Evolutionary conservation across 1,140 invertebrate genomes (phyloP).

Genomic region (Solen grandis): DNA sequence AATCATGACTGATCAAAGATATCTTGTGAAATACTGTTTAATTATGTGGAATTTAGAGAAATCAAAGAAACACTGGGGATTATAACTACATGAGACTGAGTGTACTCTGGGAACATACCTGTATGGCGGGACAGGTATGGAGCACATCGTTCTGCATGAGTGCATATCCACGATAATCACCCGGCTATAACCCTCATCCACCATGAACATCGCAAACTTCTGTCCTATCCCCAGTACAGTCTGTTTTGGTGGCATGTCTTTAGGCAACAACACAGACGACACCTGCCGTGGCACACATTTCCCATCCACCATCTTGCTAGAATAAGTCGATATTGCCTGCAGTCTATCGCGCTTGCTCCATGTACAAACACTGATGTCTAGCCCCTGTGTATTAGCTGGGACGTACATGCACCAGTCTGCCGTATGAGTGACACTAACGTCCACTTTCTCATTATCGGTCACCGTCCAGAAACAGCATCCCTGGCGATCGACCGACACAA

Average conservation of each 20-base stretch:
- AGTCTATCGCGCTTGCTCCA: constrained; percentile 36
- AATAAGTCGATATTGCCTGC: constrained; percentile 38
- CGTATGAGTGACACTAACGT: constrained; percentile 51
- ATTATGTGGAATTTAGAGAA: too few relatives aligned
- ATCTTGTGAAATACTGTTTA: too few relatives aligned
- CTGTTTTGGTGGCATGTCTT: constrained; percentile 38
- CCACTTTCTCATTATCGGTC: constrained; percentile 28
- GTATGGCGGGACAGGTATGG: constrained; percentile 46
- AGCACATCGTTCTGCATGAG: constrained; percentile 38
- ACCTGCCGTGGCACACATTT: constrained; percentile 47
- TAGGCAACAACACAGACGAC: constrained; percentile 16
- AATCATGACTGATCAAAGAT: too few relatives aligned
- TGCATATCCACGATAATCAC: constrained; percentile 44
- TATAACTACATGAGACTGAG: too few relatives aligned
- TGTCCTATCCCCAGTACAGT: constrained; percentile 47
- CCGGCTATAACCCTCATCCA: constrained; percentile 51
- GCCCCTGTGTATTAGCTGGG: not conserved
- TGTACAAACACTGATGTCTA: constrained; percentile 28
- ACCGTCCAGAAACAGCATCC: constrained; percentile 55
- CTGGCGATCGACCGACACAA: constrained; percentile 41
- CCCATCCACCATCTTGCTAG: constrained; percentile 27
- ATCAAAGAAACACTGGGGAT: too few relatives aligned
- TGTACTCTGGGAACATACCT: constrained; percentile 38
- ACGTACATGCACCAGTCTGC: constrained; percentile 54
- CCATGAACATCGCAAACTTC: constrained; percentile 55